Percentiles rank a stretch among this genome's conserved stretches.
phyloP scores from a whole-genome alignment of 1,140 invertebrate species.

The Philaenus spumarius region DNA sequence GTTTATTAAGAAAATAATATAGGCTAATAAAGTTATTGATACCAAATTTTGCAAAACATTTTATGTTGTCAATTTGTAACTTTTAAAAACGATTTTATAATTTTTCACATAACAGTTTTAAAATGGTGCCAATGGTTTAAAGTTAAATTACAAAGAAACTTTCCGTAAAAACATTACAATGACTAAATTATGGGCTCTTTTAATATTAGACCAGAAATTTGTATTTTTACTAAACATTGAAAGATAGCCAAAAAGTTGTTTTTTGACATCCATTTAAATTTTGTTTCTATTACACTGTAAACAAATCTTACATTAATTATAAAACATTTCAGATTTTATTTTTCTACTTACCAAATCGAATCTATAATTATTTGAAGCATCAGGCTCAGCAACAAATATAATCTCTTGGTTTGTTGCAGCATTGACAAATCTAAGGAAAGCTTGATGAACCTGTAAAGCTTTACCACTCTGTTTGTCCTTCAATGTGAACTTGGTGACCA shows the following conservation, averaged over 20 bases:
- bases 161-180: too few species aligned
- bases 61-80: too few species aligned
- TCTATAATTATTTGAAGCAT: conserved; percentile 72
- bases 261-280: neutral
- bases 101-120: too few species aligned
- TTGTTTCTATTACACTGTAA: neutral
- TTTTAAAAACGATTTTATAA: too few species aligned
- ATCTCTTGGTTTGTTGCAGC: conserved; percentile 68
- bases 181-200: too few species aligned
- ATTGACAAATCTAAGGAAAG: conserved; percentile 76
- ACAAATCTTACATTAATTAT: neutral
- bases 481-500: conserved; percentile 75
- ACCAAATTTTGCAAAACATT: too few species aligned
- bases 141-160: too few species aligned
- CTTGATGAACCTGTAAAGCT: conserved; percentile 78
- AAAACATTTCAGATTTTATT: too few species aligned
- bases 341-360: conserved; percentile 71
- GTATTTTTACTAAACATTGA: conserved; percentile 7
- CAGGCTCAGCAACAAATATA: conserved; percentile 89
- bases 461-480: conserved; percentile 63
- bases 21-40: too few species aligned
- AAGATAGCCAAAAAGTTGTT: neutral
- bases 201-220: too few species aligned
- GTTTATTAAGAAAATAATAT: too few species aligned
- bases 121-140: too few species aligned